A percentile compares a stretch with the other conserved stretches of the same genome.
phyloP scores from a whole-genome alignment of 1,140 invertebrate species.

The Anastatus disparis region DNA sequence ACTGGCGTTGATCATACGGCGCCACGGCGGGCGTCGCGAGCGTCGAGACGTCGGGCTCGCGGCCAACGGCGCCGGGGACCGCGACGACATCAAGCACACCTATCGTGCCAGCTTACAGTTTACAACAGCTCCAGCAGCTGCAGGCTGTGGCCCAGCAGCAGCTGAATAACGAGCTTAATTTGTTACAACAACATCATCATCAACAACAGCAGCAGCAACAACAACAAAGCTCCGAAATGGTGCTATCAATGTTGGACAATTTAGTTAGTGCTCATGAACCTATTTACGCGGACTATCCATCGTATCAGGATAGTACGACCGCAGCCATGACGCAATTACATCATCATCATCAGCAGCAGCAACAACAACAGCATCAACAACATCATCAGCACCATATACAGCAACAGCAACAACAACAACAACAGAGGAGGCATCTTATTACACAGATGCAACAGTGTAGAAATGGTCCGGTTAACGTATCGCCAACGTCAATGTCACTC shows the following conservation, averaged over 20 bases:
- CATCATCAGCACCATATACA: slow-evolving; percentile 46
- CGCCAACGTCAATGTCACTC: slow-evolving; percentile 53
- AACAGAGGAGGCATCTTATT: slow-evolving; percentile 20
- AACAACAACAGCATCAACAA: slow-evolving; percentile 33
- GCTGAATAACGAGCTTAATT: slow-evolving; percentile 4
- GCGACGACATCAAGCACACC: no score
- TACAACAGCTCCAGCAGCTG: slow-evolving; percentile 47
- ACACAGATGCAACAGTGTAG: slow-evolving; percentile 32
- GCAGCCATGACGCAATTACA: slow-evolving; percentile 53
- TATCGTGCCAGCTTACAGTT: slow-evolving; percentile 41
- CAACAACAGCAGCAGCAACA: slow-evolving; percentile 34
- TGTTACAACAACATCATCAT: not conserved
- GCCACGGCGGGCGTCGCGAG: slow-evolving; percentile 66
- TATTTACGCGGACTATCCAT: slow-evolving; percentile 64
- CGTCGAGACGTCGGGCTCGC: slow-evolving; percentile 65
- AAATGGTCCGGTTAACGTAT: slow-evolving; percentile 47
- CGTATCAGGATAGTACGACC: slow-evolving; percentile 61
- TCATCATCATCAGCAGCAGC: slow-evolving; percentile 46
- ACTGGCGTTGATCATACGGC: no score
- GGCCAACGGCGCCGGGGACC: slow-evolving; percentile 58
- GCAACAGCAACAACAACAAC: slow-evolving; percentile 21
- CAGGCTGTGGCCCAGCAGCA: slow-evolving; percentile 33
- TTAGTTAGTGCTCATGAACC: slow-evolving; percentile 63
- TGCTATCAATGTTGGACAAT: slow-evolving; percentile 64
- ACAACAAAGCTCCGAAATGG: slow-evolving; percentile 60